Percentiles rank a stretch among this genome's conserved stretches.
Conservation (phyloP, 2,797 vertebrate genomes). For the Aphelocoma californica region DNA sequence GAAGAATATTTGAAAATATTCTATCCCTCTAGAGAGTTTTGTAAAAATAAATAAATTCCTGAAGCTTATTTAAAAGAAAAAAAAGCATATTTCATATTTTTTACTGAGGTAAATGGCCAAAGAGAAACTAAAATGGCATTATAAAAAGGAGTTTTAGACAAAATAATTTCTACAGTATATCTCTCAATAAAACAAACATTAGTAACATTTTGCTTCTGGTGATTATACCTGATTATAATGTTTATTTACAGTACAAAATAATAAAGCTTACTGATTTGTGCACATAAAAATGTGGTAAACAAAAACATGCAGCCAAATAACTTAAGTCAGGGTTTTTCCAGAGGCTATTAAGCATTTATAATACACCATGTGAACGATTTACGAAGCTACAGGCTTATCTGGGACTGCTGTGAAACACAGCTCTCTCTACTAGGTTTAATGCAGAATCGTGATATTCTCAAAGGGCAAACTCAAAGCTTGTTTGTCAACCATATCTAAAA, state of each 20-base stretch:
- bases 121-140: neutral
- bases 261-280: neutral
- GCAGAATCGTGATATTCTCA: neutral
- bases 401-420: neutral
- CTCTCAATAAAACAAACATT: neutral
- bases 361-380: slow-evolving; percentile 20
- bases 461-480: neutral
- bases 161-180: neutral
- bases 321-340: slow-evolving; percentile 3
- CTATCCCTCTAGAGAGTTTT: neutral
- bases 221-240: neutral
- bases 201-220: neutral
- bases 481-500: neutral
- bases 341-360: slow-evolving; percentile 9
- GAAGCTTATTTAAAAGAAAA: neutral
- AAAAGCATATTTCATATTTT: neutral
- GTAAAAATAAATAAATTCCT: neutral
- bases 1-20: neutral
- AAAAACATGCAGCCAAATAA: neutral
- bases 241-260: neutral
- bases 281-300: neutral
- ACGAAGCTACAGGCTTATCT: slow-evolving; percentile 14
- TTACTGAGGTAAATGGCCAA: neutral
- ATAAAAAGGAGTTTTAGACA: neutral
- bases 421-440: neutral